Evolutionary conservation across 2,888 invertebrate genomes (phyloP), one percentile per base, ranked within the genome.

Genomic region (Galeopsomyia nigrocyanea): DNA sequence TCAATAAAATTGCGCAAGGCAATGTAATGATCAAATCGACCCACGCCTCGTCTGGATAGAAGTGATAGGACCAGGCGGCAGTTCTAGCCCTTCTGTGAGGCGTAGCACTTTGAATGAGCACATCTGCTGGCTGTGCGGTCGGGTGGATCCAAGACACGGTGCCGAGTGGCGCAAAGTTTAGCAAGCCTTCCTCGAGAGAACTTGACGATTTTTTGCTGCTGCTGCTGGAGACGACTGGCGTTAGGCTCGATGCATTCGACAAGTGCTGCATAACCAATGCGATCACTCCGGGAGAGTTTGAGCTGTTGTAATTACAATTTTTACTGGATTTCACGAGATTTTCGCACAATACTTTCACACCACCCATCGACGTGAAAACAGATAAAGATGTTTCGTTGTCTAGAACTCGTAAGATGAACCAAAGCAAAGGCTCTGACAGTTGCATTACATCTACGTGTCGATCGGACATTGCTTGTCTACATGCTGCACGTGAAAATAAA

Each of bases 41-140:
- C 88, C 94, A 95, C 51, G 93, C 93, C 87, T 97, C 96, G 79
- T 92, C 92, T 46, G 95, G 95, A 88, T 95, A 96, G 88, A 96
- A 98, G 88, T 97, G 95, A 88, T 97, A 97, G 46, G 95, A 94
- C 97, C 97, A 98, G n/a, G 96, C 94, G 5, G 97, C 94, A 1
- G 95, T 94, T 73, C 97, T 90, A 22, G 96, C 94, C 53, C 97
- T 89, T 55, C 96, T 89, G 82, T 95, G 94, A 3, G 95, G 93
- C 0, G 95, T 93, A 1, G 92, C 90, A 65, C 93, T 91, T 83
- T 95, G 93, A 77, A 98, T 93, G 50, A 98, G 89, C 74, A 95
- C 93, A 86, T 96, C 96, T 0, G 97, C 94, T 0, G 96, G 93
- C 83, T 96, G 95, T 9, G 96, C 95, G 3, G 95, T 94, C 2